Base-by-base conservation (phyloP, 2,113 vertebrate genomes). In the Malurus melanocephalus region DNA sequence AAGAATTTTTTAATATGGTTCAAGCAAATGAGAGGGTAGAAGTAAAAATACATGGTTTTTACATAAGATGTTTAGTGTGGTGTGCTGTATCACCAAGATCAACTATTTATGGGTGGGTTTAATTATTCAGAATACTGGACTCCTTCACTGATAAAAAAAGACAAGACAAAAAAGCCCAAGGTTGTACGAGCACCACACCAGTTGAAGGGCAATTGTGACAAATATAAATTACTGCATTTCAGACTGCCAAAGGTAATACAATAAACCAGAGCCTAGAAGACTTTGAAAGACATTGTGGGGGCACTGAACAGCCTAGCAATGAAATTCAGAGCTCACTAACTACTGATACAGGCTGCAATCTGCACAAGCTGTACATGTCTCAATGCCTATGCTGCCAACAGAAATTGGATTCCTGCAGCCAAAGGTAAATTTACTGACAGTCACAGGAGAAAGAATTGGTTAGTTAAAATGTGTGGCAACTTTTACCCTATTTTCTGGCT, bases 161-260 rank as follows among this genome's bases (percentile, higher is more conserved):
- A 69, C 46, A 71, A 74, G 53, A 65, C 30, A 73, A 67, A 82
- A 92, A 89, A 76, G 6, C 32, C 68, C 77, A 88, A 90, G 74
- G 90, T 82, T 91, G 51, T 55, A 69, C 60, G 51, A 81, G 62
- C 43, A 59, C 74, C 48, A 72, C 74, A 59, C 35, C 80, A 88
- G 75, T 66, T 48, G 92, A 91, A 93, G 80, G 87, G 88, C 80
- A 90, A 40, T 85, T 26, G 7, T 92, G 92, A 95, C 90, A 94
- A 90, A 90, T 93, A 95, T 17, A 87, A 93, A 90, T 93, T 69
- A 82, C 90, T 67, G 52, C 35, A 28, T 48, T 90, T 88, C 62
- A 87, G 66, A 69, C 48, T 87, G 88, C 83, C 80, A 85, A 87
- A 93, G 64, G 72, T 85, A 93, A 93, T 62, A 89, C 61, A 92